A percentile compares a stretch with the other conserved stretches of the same genome.
Conservation (phyloP, 2,113 vertebrate genomes). For the Otis tarda region DNA sequence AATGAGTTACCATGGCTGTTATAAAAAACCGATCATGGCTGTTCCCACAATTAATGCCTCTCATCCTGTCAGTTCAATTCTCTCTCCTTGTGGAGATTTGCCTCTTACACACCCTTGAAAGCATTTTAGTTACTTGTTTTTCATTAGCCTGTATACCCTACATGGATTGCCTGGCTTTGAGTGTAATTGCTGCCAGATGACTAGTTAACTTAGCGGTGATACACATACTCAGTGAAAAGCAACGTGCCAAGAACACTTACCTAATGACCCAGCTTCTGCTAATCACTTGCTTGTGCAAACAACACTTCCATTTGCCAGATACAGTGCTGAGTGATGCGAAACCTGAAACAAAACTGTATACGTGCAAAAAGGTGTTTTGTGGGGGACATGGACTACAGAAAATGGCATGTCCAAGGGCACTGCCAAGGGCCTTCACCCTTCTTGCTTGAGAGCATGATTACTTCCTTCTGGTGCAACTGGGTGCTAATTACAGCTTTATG, state of each 20-base stretch:
- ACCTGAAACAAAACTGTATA: neutral
- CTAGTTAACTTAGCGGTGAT: neutral
- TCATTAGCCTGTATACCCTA: neutral
- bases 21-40: neutral
- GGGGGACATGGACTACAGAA: neutral
- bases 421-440: neutral
- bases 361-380: accelerated
- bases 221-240: neutral
- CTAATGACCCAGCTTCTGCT: constrained; percentile 12
- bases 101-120: neutral
- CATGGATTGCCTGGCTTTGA: neutral
- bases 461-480: neutral
- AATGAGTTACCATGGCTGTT: neutral
- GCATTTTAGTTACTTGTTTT: neutral
- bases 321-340: neutral
- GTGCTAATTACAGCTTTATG: neutral
- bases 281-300: neutral
- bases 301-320: neutral
- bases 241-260: neutral
- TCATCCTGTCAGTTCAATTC: neutral
- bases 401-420: neutral
- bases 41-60: neutral
- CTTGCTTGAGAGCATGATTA: neutral
- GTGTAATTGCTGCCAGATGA: neutral
- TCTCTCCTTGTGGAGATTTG: neutral